Percentiles rank a stretch among this genome's conserved stretches.
Conservation (phyloP, 2,888 invertebrate genomes). For the Sipha maydis region DNA sequence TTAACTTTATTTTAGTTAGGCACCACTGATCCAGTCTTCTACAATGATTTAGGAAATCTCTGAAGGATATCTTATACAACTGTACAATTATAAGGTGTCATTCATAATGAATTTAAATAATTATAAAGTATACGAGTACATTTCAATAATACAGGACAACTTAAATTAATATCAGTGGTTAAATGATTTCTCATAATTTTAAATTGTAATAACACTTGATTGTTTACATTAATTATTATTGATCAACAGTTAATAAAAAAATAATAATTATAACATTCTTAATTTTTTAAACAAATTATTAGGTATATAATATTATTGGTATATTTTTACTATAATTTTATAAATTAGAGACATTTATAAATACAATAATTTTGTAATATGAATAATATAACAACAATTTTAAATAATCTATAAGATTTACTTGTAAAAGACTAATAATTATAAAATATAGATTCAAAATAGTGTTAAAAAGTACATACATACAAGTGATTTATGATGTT, state of each 20-base stretch:
- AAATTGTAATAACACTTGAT: background rate
- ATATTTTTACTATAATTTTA: background rate
- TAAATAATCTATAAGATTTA: background rate
- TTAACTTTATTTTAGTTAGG: too few species aligned
- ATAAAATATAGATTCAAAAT: background rate
- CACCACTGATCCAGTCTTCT: background rate
- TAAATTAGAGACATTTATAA: background rate
- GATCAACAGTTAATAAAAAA: background rate
- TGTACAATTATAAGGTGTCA: background rate
- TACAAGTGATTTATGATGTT: background rate
- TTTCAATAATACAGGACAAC: background rate
- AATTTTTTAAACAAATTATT: background rate
- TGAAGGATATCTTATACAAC: background rate
- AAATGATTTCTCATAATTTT: background rate
- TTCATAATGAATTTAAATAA: background rate
- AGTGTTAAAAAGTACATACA: background rate
- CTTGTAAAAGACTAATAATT: background rate
- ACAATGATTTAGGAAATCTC: background rate
- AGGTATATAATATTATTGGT: background rate
- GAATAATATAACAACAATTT: background rate
- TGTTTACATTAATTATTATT: background rate
- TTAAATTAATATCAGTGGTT: background rate
- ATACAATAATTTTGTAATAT: background rate
- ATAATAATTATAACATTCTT: background rate
- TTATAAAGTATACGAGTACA: background rate